Base-by-base conservation (phyloP, 2,888 invertebrate genomes). In the Dolichomitus sp. region DNA sequence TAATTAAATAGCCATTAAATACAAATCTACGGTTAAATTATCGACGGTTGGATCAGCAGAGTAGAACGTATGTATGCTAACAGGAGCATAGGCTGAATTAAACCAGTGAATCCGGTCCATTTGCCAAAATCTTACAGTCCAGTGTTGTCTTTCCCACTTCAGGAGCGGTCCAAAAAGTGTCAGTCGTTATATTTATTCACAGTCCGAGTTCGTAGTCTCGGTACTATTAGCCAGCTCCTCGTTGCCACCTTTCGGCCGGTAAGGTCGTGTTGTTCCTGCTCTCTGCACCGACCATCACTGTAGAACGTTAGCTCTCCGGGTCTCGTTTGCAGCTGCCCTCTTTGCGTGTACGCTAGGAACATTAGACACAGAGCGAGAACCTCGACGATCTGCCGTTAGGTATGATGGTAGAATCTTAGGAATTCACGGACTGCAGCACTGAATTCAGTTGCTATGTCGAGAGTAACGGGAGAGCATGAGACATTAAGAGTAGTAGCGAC, bases 371-470 rank as follows among this genome's bases (percentile, higher is more conserved):
- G 19, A 27, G 19, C 27, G 52, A 65, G 68, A 78, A 73, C 19
- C 27, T 68, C 40, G 63, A 45, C 70, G 70, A 63, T n/a, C 80
- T 68, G 80, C 83, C 85, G 83, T 87, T 87, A 87, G 88, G 85
- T 87, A 87, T 82, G 85, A 85, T 81, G 85, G 87, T 89, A 90
- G 90, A 91, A 91, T 91, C 90, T 89, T 88, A 89, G 90, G 92
- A 91, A 92, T 92, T 89, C 90, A 86, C 88, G 91, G 89, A 91
- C 88, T 88, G 92, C 92, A 90, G 90, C 89, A 91, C 90, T 90
- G 91, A 92, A 92, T 92, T 92, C 92, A 92, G 91, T 90, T 89
- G 91, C 91, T 91, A 91, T 92, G 92, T 91, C 90, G 89, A 84
- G 75, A 73, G 33, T 57, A 88, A 23, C 77, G 72, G 89, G 90